Base-by-base conservation (phyloP, 2,888 invertebrate genomes). In the Heteropelma amictum region DNA sequence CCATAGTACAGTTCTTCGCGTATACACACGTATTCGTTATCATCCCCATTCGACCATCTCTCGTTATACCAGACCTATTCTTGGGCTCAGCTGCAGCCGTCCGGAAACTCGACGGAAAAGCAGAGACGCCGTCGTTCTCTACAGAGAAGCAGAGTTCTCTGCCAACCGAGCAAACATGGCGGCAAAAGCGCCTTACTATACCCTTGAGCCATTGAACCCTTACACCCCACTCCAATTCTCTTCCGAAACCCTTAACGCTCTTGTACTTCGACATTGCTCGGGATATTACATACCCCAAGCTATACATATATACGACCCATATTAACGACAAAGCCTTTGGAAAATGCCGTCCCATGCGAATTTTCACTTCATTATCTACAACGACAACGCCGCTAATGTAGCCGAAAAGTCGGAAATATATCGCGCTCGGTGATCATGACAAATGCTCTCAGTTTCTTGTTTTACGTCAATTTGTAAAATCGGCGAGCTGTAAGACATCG, bases 141-240 rank as follows among this genome's bases (percentile, higher is more conserved):
- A 70, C 42, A 26, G 58, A 65, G 65, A 54, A 67, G 60, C 28
- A 45, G 54, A 51, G 71, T 76, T 79, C 78, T 76, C 77, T 75
- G 73, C 77, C 69, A 80, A 74, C 80, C 79, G 80, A 82, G 79
- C 84, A 85, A 86, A 85, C 82, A 86, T 84, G 82, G 83, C 85
- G 80, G 78, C 82, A 77, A 81, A 76, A 82, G 82, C 80, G 79
- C 81, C 82, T 80, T 80, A 79, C 79, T 75, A 75, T 78, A 73
- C 80, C 81, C 83, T 81, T 80, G 81, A 79, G 77, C 79, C 74
- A 77, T 80, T 81, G 83, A 82, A 80, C 83, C 84, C 83, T 84
- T 80, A 79, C 80, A 81, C 77, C 74, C 76, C 79, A 47, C 53
- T 23, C 45, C 40, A n/a, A 26, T 14, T 30, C 63, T 72, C 60